Evolutionary conservation across 2,888 invertebrate species (phyloP).

Genomic region (Bruchidius siliquastri): DNA sequence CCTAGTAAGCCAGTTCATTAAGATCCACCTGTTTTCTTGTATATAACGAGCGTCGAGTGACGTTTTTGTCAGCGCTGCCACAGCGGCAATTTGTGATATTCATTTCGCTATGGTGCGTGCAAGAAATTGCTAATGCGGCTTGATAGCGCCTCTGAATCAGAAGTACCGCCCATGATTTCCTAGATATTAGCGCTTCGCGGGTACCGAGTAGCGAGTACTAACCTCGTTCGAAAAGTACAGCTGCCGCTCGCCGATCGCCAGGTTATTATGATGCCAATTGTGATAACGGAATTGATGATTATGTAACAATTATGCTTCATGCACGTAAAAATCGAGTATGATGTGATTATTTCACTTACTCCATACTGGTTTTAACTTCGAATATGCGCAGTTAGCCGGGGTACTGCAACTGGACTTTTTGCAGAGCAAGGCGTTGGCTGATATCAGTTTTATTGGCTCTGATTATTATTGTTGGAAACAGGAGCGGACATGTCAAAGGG

Average conservation of each 20-base stretch:
- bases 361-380: background rate
- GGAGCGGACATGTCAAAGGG: background rate
- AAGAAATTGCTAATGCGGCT: background rate
- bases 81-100: background rate
- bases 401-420: background rate
- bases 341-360: background rate
- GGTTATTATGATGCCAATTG: background rate
- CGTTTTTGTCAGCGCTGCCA: background rate
- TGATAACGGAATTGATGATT: background rate
- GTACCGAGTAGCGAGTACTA: background rate
- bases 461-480: background rate
- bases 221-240: background rate
- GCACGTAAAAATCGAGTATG: background rate
- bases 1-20: too few relatives aligned
- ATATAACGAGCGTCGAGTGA: background rate
- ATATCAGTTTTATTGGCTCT: background rate
- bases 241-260: background rate
- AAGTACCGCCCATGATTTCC: background rate
- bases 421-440: background rate
- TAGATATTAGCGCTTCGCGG: background rate
- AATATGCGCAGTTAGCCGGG: background rate
- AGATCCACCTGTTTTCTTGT: too few relatives aligned
- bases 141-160: background rate
- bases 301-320: background rate
- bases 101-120: background rate